These are phyloP conservation scores for Ochropacha duplaris DNA, from an alignment of 2,888 invertebrate genomes.

Conservation along the genomic window DNA sequence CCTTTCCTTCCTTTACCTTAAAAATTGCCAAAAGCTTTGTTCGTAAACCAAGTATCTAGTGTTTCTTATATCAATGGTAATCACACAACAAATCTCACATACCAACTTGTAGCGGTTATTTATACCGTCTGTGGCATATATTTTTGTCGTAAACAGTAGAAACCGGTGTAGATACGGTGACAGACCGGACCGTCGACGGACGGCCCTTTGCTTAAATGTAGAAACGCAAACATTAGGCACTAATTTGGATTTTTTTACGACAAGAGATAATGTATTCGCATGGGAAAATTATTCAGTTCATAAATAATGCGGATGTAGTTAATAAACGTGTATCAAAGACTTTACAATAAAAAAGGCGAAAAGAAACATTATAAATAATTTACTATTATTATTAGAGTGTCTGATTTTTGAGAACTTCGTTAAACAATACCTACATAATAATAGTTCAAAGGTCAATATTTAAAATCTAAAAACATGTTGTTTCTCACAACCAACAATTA, in stretches of 20 bases:
- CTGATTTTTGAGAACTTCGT: not conserved
- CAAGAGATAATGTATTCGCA: not conserved
- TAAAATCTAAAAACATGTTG: too few relatives aligned
- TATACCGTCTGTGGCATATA: not conserved
- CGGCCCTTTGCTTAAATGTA: not conserved
- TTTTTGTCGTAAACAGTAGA: not conserved
- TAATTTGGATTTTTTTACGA: not conserved
- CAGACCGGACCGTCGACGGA: not conserved
- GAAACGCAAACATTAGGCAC: not conserved
- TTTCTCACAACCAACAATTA: too few relatives aligned
- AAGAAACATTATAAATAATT: too few relatives aligned
- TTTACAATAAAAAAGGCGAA: too few relatives aligned
- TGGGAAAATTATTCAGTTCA: not conserved
- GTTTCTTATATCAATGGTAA: not conserved
- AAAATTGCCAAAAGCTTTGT: not conserved
- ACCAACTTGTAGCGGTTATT: not conserved
- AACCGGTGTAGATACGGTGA: not conserved
- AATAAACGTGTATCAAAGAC: not conserved
- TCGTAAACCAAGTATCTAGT: not conserved
- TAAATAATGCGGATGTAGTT: not conserved
- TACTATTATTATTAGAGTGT: too few relatives aligned
- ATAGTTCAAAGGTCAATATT: not conserved
- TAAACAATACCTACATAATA: not conserved
- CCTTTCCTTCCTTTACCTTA: too few relatives aligned
- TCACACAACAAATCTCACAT: not conserved